Conservation (phyloP, 2,113 vertebrate genomes). For the Microcebus lehilahytsara region DNA sequence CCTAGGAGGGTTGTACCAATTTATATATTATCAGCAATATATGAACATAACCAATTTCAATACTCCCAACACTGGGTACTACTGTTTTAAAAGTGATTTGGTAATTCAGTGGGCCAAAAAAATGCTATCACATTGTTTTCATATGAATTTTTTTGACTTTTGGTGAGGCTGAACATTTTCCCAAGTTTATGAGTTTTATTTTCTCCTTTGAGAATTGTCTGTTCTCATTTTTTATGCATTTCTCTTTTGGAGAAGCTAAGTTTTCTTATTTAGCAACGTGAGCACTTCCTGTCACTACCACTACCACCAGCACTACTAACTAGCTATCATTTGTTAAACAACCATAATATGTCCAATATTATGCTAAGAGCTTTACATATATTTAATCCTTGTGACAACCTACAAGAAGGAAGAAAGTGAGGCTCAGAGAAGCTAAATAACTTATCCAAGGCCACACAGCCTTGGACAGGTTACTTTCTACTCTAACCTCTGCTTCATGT, state of each 20-base stretch:
- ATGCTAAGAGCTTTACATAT: neutral
- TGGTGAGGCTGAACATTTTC: neutral
- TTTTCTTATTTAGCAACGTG: neutral
- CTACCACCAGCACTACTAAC: neutral
- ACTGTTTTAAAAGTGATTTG: neutral
- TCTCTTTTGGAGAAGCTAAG: neutral
- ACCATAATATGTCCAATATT: neutral
- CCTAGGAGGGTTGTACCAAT: neutral
- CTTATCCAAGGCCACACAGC: neutral
- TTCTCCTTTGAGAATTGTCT: neutral
- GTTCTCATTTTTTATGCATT: neutral
- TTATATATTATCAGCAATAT: neutral
- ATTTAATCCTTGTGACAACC: neutral
- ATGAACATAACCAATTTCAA: neutral
- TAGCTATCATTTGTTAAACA: neutral
- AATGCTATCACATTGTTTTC: neutral
- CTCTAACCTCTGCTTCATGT: neutral
- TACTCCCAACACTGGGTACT: neutral
- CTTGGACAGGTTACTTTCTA: neutral
- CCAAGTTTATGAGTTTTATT: conserved; percentile 24
- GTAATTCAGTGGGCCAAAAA: neutral
- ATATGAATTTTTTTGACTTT: conserved; percentile 38
- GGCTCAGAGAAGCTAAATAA: neutral
- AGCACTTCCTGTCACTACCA: neutral
- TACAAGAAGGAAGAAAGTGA: neutral